Evolutionary conservation across 2,888 invertebrate genomes (phyloP).

Genomic region (Xanthia icteritia): DNA sequence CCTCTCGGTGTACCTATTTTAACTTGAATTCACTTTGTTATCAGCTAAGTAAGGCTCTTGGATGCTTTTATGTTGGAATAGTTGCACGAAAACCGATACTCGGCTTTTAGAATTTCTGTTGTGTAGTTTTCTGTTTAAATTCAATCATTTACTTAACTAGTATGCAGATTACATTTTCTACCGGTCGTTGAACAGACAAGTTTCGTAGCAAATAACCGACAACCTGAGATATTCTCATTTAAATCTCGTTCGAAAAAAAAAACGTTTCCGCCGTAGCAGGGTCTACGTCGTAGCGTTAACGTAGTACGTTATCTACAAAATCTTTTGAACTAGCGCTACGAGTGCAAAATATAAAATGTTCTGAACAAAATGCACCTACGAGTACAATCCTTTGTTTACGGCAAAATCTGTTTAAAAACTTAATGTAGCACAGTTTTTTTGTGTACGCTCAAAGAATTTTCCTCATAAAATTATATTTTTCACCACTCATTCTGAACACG

Average conservation of each 20-base stretch:
- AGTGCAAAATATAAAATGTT: conserved; percentile 31
- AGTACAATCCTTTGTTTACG: conserved; percentile 34
- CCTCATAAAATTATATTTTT: conserved; percentile 6
- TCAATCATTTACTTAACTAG: not conserved
- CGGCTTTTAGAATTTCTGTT: conserved; percentile 19
- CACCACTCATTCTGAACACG: conserved; percentile 10
- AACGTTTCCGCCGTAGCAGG: conserved; percentile 30
- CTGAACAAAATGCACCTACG: conserved; percentile 5
- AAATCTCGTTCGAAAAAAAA: conserved; percentile 7
- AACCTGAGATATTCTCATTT: conserved; percentile 3
- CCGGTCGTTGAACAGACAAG: conserved; percentile 9
- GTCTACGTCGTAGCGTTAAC: conserved; percentile 42
- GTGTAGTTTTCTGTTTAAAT: not conserved
- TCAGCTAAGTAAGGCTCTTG: conserved; percentile 60
- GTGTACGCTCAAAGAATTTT: conserved; percentile 18
- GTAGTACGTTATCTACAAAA: conserved; percentile 31
- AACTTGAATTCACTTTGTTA: conserved; percentile 76
- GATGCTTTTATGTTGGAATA: conserved; percentile 54
- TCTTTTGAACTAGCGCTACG: conserved; percentile 30
- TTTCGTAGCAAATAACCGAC: conserved; percentile 7
- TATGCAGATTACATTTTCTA: not conserved
- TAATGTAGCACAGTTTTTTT: conserved; percentile 8
- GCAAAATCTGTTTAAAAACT: conserved; percentile 26
- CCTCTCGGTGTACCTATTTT: conserved; percentile 70
- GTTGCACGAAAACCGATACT: conserved; percentile 37